Conservation (phyloP, 2,888 invertebrate genomes). For the Anodontia alba region DNA sequence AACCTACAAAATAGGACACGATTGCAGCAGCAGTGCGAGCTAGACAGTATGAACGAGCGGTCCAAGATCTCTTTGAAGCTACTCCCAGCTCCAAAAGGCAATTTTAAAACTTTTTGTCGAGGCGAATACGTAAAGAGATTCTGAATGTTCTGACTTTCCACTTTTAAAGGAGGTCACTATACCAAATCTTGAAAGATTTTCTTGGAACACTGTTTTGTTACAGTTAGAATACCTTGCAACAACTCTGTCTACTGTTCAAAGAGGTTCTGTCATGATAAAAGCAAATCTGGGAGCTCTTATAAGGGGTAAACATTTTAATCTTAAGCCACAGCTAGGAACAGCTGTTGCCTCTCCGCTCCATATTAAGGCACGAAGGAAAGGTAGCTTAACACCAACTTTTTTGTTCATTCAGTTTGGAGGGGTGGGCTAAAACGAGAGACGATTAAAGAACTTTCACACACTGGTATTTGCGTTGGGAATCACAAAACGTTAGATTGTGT, state of each 20-base stretch:
- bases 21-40: not conserved
- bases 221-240: conserved; percentile 16
- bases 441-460: conserved; percentile 35
- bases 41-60: not conserved
- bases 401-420: conserved; percentile 46
- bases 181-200: conserved; percentile 22
- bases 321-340: conserved; percentile 36
- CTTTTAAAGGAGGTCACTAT: conserved; percentile 9
- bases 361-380: conserved; percentile 23
- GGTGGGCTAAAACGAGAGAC: conserved; percentile 48
- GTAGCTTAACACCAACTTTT: conserved; percentile 30
- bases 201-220: conserved; percentile 35
- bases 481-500: conserved; percentile 23
- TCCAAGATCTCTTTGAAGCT: not conserved
- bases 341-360: conserved; percentile 25
- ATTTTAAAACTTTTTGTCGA: not conserved
- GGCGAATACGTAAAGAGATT: not conserved
- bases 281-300: conserved; percentile 17
- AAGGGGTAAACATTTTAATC: not conserved
- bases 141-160: no score
- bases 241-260: conserved; percentile 16
- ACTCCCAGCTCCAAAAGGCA: not conserved
- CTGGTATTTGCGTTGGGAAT: conserved; percentile 40
- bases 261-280: conserved; percentile 8
- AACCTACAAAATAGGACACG: not conserved